Percentiles rank a stretch among this genome's conserved stretches.
phyloP scores from a whole-genome alignment of 1,140 invertebrate genomes.

The Neodiprion virginianus region DNA sequence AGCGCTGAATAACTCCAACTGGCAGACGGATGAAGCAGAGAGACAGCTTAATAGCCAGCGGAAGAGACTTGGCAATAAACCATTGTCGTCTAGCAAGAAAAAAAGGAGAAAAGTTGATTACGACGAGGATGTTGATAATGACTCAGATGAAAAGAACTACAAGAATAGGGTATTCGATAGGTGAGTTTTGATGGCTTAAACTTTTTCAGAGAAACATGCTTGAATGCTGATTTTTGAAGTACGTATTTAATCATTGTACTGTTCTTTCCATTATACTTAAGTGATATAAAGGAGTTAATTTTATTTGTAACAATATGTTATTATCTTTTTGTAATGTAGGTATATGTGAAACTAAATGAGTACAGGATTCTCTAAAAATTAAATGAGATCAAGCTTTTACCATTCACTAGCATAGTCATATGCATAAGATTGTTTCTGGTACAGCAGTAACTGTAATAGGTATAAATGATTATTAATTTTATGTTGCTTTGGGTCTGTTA shows the following conservation, averaged over 20 bases:
- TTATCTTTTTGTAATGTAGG: no score
- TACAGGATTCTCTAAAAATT: no score
- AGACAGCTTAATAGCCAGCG: conserved; percentile 27
- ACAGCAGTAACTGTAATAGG: no score
- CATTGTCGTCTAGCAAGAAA: conserved; percentile 33
- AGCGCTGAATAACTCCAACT: conserved; percentile 40
- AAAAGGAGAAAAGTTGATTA: conserved; percentile 42
- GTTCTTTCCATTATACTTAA: no score
- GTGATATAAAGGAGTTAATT: no score
- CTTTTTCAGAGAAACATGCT: neutral
- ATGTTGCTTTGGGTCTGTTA: no score
- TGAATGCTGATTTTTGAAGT: neutral
- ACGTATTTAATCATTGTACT: no score
- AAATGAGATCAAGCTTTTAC: no score
- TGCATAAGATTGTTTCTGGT: no score
- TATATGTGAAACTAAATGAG: neutral
- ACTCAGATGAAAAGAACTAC: conserved; percentile 53
- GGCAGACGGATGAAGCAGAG: conserved; percentile 48
- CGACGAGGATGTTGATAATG: conserved; percentile 49
- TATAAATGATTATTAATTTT: no score
- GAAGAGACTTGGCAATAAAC: conserved; percentile 31
- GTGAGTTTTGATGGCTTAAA: conserved; percentile 27
- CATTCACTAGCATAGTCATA: no score
- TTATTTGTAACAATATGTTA: no score
- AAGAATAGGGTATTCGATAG: conserved; percentile 56